phyloP scores from a whole-genome alignment of 2,113 vertebrate genomes.

The Boleophthalmus pectinirostris region DNA sequence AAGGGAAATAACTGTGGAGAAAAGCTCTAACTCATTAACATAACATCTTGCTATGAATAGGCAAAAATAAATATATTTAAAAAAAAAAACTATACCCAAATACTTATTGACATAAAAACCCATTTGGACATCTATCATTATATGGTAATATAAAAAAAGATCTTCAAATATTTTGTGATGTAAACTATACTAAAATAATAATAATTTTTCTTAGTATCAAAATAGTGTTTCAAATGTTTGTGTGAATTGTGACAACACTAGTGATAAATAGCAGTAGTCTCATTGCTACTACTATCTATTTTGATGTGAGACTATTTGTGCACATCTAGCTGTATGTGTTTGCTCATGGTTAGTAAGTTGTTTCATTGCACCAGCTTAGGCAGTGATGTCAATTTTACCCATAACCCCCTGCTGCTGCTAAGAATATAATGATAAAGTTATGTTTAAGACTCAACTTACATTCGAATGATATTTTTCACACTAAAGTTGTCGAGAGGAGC shows the following conservation, averaged over 20 bases:
- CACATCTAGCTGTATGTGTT: conserved; percentile 34
- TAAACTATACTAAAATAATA: neutral
- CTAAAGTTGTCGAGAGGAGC: conserved; percentile 94
- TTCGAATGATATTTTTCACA: conserved; percentile 94
- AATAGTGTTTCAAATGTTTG: too few species aligned
- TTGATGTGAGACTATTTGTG: conserved; percentile 4
- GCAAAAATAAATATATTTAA: neutral
- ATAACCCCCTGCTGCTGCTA: conserved; percentile 22
- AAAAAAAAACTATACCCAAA: too few species aligned
- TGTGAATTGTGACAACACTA: too few species aligned
- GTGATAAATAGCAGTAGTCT: too few species aligned
- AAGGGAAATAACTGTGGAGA: neutral
- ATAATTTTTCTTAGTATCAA: too few species aligned
- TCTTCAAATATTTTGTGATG: neutral
- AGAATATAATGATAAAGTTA: neutral
- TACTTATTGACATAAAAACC: neutral
- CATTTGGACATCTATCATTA: neutral
- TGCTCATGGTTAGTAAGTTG: conserved; percentile 28
- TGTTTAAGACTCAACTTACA: conserved; percentile 79
- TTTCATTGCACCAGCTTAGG: conserved; percentile 31
- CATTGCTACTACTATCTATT: neutral
- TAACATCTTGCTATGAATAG: neutral
- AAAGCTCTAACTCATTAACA: neutral
- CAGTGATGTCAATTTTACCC: conserved; percentile 24
- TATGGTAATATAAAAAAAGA: too few species aligned